Evolutionary conservation across 2,113 vertebrate genomes (phyloP).

Genomic region (Zosterops borbonicus): DNA sequence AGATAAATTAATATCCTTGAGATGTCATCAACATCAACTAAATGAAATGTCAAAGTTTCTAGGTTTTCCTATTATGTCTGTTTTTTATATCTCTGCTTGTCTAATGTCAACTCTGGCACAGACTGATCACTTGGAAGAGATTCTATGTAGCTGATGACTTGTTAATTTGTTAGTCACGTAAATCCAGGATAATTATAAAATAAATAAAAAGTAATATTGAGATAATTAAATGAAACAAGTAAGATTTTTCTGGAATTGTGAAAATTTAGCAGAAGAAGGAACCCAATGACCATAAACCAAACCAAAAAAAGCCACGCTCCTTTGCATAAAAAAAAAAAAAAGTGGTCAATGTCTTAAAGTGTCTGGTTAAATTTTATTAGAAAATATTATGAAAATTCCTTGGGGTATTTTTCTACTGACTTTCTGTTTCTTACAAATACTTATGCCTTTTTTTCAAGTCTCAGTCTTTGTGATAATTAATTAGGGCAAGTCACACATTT

Average conservation of each 20-base stretch:
- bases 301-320: rapidly evolving
- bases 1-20: not conserved
- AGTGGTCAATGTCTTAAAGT: rapidly evolving
- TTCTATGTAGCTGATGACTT: not conserved
- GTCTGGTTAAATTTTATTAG: not conserved
- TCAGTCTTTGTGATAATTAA: not conserved
- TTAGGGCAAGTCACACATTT: not conserved
- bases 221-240: not conserved
- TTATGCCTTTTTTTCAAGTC: not conserved
- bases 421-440: not conserved
- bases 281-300: not conserved
- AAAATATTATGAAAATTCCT: not conserved
- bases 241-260: not conserved
- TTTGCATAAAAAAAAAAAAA: not conserved
- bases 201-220: not conserved
- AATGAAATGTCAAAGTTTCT: not conserved
- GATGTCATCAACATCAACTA: not conserved
- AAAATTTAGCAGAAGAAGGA: rapidly evolving
- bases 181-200: not conserved
- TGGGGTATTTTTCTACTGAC: not conserved
- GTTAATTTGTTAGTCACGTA: not conserved
- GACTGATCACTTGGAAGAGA: not conserved
- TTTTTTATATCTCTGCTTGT: not conserved
- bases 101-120: not conserved
- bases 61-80: not conserved